A percentile compares a stretch with the other conserved stretches of the same genome.
phyloP scores from a whole-genome alignment of 2,797 vertebrate genomes.

The Esox masquinongy region DNA sequence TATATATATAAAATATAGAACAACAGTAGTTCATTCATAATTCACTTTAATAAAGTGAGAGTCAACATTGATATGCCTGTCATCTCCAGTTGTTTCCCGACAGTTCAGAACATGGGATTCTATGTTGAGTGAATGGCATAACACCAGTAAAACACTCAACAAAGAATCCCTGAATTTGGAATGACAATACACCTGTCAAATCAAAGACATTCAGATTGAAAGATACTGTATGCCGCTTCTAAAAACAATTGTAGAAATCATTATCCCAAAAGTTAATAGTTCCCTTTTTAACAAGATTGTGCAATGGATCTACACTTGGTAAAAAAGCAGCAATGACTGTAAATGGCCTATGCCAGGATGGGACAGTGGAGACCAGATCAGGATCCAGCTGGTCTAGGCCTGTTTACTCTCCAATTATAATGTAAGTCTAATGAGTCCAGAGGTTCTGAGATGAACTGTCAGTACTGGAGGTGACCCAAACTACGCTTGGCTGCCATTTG shows the following conservation, averaged over 20 bases:
- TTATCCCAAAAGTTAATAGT: background rate
- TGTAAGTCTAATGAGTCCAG: slow-evolving; percentile 31
- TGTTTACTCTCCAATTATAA: slow-evolving; percentile 26
- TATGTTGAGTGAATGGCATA: slow-evolving; percentile 10
- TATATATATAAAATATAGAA: background rate
- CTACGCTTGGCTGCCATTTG: slow-evolving; percentile 53
- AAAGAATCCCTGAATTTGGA: background rate
- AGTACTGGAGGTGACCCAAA: slow-evolving; percentile 43
- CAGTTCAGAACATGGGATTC: background rate
- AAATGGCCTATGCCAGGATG: background rate
- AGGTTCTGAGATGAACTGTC: slow-evolving; percentile 39
- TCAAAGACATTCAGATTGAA: background rate
- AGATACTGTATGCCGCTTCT: background rate
- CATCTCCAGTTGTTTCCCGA: slow-evolving; percentile 20
- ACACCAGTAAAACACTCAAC: slow-evolving; percentile 22
- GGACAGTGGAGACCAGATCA: slow-evolving; percentile 10
- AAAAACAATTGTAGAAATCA: background rate
- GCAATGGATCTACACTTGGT: background rate
- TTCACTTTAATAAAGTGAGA: background rate
- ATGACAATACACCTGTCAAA: slow-evolving; percentile 12
- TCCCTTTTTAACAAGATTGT: background rate
- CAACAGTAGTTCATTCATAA: background rate
- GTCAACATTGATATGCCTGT: slow-evolving; percentile 6
- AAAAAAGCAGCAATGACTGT: background rate
- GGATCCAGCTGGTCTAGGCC: slow-evolving; percentile 25